Evolutionary conservation across 2,113 vertebrate genomes (phyloP).

Genomic region (Ochotona princeps): DNA sequence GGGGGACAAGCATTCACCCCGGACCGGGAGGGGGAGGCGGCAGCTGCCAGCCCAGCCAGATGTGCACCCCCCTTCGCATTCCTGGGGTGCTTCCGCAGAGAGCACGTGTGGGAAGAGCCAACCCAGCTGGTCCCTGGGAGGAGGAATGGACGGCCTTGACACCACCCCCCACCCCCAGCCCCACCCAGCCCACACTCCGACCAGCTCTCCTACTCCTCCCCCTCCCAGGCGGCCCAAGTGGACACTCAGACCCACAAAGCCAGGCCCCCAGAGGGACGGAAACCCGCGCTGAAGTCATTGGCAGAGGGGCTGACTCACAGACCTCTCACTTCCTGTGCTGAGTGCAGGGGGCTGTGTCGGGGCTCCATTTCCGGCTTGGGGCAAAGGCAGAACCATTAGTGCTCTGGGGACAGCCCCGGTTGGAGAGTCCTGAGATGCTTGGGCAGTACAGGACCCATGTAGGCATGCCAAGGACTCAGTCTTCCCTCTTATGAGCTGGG

Average conservation of each 20-base stretch:
- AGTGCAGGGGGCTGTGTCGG: too few species aligned
- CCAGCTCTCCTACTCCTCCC: background rate
- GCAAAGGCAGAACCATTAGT: too few species aligned
- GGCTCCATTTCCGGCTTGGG: background rate
- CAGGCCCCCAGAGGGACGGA: background rate
- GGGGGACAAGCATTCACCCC: background rate
- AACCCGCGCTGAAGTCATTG: conserved; percentile 42
- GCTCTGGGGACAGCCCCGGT: background rate
- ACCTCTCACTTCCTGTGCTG: conserved; percentile 73
- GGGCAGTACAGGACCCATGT: background rate
- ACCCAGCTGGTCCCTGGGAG: background rate
- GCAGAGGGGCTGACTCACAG: conserved; percentile 73
- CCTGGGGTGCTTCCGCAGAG: conserved; percentile 53
- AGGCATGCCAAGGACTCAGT: background rate
- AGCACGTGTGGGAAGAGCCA: conserved; percentile 44
- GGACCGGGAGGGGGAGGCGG: background rate
- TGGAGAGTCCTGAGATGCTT: background rate
- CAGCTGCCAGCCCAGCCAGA: conserved; percentile 64
- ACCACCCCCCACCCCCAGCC: background rate
- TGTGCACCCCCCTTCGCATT: conserved; percentile 77
- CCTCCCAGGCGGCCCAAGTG: background rate
- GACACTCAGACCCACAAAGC: conserved; percentile 55
- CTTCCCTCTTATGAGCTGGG: background rate
- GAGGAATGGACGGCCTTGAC: background rate
- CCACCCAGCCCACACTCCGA: background rate